These are phyloP conservation scores for Hormaphis cornu DNA, from an alignment of 1,140 invertebrate species.

Conservation along the genomic window DNA sequence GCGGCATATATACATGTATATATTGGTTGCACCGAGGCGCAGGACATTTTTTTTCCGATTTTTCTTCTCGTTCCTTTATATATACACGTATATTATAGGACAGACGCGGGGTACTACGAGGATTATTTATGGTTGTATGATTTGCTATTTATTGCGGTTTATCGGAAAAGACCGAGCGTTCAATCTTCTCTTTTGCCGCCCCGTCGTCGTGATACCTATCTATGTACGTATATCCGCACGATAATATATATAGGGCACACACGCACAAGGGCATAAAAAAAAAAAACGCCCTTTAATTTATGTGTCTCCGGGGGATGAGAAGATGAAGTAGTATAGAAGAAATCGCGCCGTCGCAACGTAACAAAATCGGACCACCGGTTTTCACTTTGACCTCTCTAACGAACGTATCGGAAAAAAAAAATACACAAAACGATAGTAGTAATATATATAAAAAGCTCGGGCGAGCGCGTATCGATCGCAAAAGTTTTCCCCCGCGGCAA, in stretches of 20 bases:
- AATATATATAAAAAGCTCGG: conserved; percentile 16
- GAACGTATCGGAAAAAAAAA: neutral
- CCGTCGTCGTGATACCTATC: neutral
- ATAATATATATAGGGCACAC: no score
- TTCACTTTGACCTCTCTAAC: conserved; percentile 29
- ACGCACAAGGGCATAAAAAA: neutral
- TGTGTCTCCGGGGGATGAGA: neutral
- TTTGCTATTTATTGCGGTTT: conserved; percentile 29
- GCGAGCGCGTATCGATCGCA: conserved; percentile 17
- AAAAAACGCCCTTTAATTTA: conserved; percentile 5
- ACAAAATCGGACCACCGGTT: conserved; percentile 23
- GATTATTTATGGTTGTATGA: conserved; percentile 28
- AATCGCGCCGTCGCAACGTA: neutral
- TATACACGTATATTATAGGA: neutral
- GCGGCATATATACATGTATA: no score
- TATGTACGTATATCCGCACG: no score
- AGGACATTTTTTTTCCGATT: neutral
- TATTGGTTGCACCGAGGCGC: no score
- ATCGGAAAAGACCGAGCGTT: conserved; percentile 10
- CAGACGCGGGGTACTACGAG: neutral
- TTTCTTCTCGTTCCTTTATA: neutral
- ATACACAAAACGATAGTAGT: neutral
- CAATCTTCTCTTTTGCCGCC: neutral
- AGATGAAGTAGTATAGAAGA: neutral
- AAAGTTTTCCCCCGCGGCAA: conserved; percentile 25